A percentile compares a stretch with the other conserved stretches of the same genome.
phyloP scores from a whole-genome alignment of 1,140 invertebrate species.

The Idris sp. region DNA sequence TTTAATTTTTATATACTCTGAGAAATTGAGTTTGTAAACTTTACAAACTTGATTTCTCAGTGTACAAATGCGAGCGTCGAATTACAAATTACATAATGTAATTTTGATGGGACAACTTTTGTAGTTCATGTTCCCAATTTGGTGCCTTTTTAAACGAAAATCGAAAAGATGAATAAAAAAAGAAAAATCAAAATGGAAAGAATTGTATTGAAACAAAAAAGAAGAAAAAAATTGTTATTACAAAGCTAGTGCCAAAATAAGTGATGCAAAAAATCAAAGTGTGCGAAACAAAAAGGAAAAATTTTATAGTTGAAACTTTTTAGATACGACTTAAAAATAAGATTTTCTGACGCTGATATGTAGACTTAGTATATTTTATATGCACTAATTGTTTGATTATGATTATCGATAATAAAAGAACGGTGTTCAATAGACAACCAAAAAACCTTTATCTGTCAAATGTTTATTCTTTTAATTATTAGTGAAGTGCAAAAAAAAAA shows the following conservation, averaged over 20 bases:
- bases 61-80: slow-evolving; percentile 63
- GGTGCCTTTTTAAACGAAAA: slow-evolving; percentile 77
- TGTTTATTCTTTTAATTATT: slow-evolving; percentile 23
- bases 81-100: too few relatives aligned
- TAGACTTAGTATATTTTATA: slow-evolving; percentile 79
- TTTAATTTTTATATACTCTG: slow-evolving; percentile 68
- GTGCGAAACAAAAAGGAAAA: slow-evolving; percentile 67
- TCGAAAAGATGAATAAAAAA: too few relatives aligned
- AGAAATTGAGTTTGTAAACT: too few relatives aligned
- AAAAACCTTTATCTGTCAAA: too few relatives aligned
- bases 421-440: slow-evolving; percentile 77
- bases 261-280: slow-evolving; percentile 75
- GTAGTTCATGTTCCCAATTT: slow-evolving; percentile 74
- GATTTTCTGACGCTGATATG: slow-evolving; percentile 78
- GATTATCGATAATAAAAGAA: slow-evolving; percentile 78
- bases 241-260: slow-evolving; percentile 15
- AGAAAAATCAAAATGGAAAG: slow-evolving; percentile 43
- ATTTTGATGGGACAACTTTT: slow-evolving; percentile 69
- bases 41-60: too few relatives aligned
- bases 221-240: slow-evolving; percentile 38
- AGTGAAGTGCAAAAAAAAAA: slow-evolving; percentile 19
- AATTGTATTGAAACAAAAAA: neutral
- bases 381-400: slow-evolving; percentile 79
- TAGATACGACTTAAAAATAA: slow-evolving; percentile 67
- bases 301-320: slow-evolving; percentile 77